Percentiles rank a stretch among this genome's conserved stretches.
Conservation (phyloP, 2,888 invertebrate genomes). For the Byasa hedistus region DNA sequence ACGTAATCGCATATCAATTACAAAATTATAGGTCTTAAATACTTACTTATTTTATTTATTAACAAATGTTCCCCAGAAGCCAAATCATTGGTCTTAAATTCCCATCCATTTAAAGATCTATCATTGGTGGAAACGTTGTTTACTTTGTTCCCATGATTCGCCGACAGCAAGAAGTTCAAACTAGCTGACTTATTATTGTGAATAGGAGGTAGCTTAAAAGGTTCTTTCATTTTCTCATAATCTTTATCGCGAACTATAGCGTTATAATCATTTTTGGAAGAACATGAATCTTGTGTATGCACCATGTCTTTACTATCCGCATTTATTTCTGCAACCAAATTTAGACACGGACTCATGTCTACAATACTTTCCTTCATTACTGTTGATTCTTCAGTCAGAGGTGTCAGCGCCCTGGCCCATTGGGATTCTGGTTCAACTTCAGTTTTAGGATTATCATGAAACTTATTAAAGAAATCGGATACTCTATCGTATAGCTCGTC, state of each 20-base stretch:
- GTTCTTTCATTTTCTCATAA: constrained; percentile 34
- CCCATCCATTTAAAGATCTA: constrained; percentile 49
- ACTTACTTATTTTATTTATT: constrained; percentile 53
- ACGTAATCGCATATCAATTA: too few relatives aligned
- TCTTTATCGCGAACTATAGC: constrained; percentile 32
- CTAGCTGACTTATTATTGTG: constrained; percentile 48
- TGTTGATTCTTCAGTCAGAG: constrained; percentile 66
- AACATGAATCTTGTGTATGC: constrained; percentile 45
- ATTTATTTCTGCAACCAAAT: constrained; percentile 31
- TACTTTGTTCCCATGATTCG: constrained; percentile 39
- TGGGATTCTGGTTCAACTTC: constrained; percentile 40
- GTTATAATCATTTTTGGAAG: not conserved
- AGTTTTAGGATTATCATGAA: constrained; percentile 35
- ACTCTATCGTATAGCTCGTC: constrained; percentile 59
- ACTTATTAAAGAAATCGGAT: constrained; percentile 47
- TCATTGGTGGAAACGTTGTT: constrained; percentile 41
- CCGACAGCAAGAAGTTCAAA: constrained; percentile 54
- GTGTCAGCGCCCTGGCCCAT: constrained; percentile 52
- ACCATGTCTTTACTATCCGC: constrained; percentile 43
- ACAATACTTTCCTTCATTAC: constrained; percentile 51
- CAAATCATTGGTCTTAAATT: constrained; percentile 48
- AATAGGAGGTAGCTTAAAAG: constrained; percentile 63
- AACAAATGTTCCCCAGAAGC: constrained; percentile 61
- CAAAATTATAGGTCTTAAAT: not conserved
- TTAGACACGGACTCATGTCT: constrained; percentile 45